Conservation (phyloP, 2,113 vertebrate genomes). For the Forbesichthys agassizii region DNA sequence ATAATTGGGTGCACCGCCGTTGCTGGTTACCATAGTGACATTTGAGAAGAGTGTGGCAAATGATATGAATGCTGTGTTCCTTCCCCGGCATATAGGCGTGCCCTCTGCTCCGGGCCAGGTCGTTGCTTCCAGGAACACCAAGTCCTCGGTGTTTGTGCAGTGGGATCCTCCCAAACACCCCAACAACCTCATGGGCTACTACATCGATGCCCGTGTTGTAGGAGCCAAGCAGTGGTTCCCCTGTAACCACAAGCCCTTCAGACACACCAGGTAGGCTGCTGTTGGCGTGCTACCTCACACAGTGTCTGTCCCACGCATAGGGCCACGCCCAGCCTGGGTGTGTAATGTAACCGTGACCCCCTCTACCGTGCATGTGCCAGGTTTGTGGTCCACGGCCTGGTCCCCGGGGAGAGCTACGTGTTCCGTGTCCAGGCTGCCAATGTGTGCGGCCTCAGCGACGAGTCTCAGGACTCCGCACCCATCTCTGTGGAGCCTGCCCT, state of each 20-base stretch:
- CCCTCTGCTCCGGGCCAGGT: constrained; percentile 88
- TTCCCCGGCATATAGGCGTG: constrained; percentile 66
- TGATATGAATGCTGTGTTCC: neutral
- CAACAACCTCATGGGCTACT: constrained; percentile 90
- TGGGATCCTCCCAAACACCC: constrained; percentile 86
- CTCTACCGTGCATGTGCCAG: constrained; percentile 60
- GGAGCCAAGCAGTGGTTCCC: constrained; percentile 88
- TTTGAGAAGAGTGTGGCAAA: no score
- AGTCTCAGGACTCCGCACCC: constrained; percentile 89
- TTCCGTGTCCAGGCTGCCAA: constrained; percentile 96
- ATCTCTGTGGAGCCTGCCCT: constrained; percentile 90
- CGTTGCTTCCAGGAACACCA: constrained; percentile 88
- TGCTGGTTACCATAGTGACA: no score
- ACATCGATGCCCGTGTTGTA: constrained; percentile 84
- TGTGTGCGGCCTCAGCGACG: constrained; percentile 86
- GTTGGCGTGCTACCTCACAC: neutral
- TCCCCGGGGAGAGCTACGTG: constrained; percentile 85
- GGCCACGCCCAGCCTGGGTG: no score
- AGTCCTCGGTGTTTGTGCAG: constrained; percentile 90
- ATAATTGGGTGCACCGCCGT: no score
- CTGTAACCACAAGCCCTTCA: constrained; percentile 93
- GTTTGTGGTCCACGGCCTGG: constrained; percentile 93
- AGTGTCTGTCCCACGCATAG: neutral
- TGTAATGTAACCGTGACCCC: neutral
- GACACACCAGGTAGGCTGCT: constrained; percentile 84